Percentiles rank a stretch among this genome's conserved stretches.
phyloP scores from a whole-genome alignment of 2,888 invertebrate genomes.

The Ceramica pisi region DNA sequence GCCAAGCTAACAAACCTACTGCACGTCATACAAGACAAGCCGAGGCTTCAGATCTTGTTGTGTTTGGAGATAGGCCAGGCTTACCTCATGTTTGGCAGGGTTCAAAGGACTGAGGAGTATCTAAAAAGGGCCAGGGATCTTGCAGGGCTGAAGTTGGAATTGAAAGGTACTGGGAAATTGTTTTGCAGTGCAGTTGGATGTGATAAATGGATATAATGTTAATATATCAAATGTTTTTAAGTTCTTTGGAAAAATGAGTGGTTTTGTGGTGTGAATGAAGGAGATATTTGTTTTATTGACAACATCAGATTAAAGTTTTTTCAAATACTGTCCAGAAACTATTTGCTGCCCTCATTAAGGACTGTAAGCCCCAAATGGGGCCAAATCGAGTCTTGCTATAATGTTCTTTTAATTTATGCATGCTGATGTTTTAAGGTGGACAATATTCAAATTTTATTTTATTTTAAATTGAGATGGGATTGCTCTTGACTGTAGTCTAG shows the following conservation, averaged over 20 bases:
- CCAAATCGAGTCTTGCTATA: too few relatives aligned
- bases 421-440: too few relatives aligned
- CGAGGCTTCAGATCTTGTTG: slow-evolving; percentile 83
- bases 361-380: too few relatives aligned
- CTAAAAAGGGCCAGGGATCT: slow-evolving; percentile 92
- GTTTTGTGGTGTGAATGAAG: too few relatives aligned
- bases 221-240: too few relatives aligned
- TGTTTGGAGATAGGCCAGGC: slow-evolving; percentile 92
- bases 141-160: slow-evolving; percentile 92
- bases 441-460: too few relatives aligned
- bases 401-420: too few relatives aligned
- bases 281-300: too few relatives aligned
- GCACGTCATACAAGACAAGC: slow-evolving; percentile 74
- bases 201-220: background rate
- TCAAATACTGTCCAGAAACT: background rate
- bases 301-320: background rate
- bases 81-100: slow-evolving; percentile 94
- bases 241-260: too few relatives aligned
- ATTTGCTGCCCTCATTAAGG: too few relatives aligned
- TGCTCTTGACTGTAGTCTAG: too few relatives aligned
- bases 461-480: too few relatives aligned
- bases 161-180: slow-evolving; percentile 90
- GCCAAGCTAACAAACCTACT: slow-evolving; percentile 84
- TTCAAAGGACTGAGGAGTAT: slow-evolving; percentile 93
- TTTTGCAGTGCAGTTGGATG: background rate